Base-by-base conservation (phyloP, 1,140 invertebrate genomes). In the Sitodiplosis mosellana region DNA sequence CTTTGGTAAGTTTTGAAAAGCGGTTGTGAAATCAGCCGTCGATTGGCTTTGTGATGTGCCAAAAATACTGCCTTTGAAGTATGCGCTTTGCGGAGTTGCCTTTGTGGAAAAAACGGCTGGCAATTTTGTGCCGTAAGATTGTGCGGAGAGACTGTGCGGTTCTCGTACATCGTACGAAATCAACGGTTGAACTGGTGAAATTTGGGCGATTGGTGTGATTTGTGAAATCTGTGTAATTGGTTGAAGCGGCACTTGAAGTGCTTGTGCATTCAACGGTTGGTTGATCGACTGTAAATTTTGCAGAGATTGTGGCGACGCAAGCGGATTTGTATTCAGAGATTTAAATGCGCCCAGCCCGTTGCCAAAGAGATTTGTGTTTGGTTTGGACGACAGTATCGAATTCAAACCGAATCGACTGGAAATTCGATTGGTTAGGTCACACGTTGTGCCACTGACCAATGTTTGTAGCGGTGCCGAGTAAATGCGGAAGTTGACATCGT, bases 401-500 rank as follows among this genome's bases (percentile, higher is more conserved):
- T 36, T 22, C 2, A 1, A 15, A 47, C 8, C 48, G 14, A n/a
- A 45, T 27, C 19, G 22, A 45, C 22, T 45, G 4, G 10, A 42
- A 42, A n/a, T 38, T 3, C 19, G 15, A 42, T 42, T 42, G 14
- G 58, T 48, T 27, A 62, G 20, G 52, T 82, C 77, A 53, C 83
- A 87, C 6, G 81, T 74, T 0, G 82, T 87, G 15, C 76, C 78
- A 40, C 74, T 65, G 5, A 84, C 67, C 1, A 83, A 67, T 1
- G 70, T 63, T 21, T 73, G 69, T 2, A 83, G 59, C 0, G 80
- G 71, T 1, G 78, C 76, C 2, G 74, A 75, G 54, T 76, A 77
- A 51, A 87, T 76, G 56, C 82, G 73, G 68, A 85, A 86, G 56
- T 87, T 87, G 1, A 81, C 69, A 52, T 86, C 82, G 21, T 72